Conservation (phyloP, 2,888 invertebrate species). For the Siphonodentalium dalli region DNA sequence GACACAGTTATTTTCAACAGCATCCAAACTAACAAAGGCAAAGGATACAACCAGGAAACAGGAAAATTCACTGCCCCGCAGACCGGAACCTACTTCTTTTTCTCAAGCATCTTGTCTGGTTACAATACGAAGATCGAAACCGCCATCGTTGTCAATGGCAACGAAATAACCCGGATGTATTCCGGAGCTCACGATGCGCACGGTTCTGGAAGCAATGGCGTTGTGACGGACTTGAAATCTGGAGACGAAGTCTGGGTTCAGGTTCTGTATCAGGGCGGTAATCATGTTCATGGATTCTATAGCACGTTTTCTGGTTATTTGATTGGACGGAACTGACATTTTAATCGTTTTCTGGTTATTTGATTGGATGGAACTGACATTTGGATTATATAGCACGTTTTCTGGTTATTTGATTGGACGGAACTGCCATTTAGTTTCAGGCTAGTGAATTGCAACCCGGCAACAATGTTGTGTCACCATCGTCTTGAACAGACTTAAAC, state of each 20-base stretch:
- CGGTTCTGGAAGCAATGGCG: conserved; percentile 35
- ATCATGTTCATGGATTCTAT: conserved; percentile 35
- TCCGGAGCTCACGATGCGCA: conserved; percentile 38
- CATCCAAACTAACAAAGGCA: conserved; percentile 29
- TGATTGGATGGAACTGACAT: too few relatives aligned
- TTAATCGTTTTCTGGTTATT: too few relatives aligned
- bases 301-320: too few relatives aligned
- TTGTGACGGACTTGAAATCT: conserved; percentile 28
- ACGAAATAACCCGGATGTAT: conserved; percentile 35
- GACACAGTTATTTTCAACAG: conserved; percentile 34
- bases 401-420: too few relatives aligned
- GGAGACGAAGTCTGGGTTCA: conserved; percentile 33
- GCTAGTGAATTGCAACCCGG: too few relatives aligned
- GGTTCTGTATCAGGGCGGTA: conserved; percentile 32
- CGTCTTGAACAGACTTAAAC: too few relatives aligned
- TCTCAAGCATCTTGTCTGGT: too few relatives aligned
- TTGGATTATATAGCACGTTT: too few relatives aligned
- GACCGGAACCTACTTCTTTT: conserved; percentile 31
- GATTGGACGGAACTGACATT: conserved; percentile 37
- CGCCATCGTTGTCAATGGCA: conserved; percentile 33
- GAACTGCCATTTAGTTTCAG: too few relatives aligned
- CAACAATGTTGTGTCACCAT: too few relatives aligned
- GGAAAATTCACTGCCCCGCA: conserved; percentile 33
- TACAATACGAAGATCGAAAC: too few relatives aligned
- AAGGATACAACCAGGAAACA: conserved; percentile 29